These are phyloP conservation scores for Otocyon megalotis DNA, from an alignment of 2,113 vertebrate genomes.

Conservation along the genomic window DNA sequence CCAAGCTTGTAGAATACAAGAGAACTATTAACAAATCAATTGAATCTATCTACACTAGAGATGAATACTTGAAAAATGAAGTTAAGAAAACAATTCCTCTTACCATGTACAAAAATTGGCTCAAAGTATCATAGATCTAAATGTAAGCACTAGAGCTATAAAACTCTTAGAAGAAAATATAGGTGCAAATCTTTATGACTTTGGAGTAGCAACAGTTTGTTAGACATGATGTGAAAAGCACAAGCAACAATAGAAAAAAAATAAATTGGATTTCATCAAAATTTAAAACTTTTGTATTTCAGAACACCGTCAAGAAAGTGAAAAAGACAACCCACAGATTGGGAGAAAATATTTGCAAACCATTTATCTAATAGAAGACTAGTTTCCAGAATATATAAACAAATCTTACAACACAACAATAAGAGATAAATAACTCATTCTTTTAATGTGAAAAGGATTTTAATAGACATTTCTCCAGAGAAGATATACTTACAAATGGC, in stretches of 20 bases:
- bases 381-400: constrained; percentile 28
- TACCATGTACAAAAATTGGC: not conserved
- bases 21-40: not conserved
- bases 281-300: constrained; percentile 1
- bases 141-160: not conserved
- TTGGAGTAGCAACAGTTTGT: not conserved
- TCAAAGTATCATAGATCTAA: not conserved
- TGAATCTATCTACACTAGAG: not conserved
- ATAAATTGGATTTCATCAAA: not conserved
- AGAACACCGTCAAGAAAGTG: constrained; percentile 41
- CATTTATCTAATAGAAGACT: not conserved
- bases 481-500: constrained; percentile 37
- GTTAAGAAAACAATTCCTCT: constrained; percentile 14
- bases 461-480: constrained; percentile 27
- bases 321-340: not conserved
- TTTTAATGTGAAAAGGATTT: constrained; percentile 36
- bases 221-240: not conserved
- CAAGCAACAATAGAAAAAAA: constrained; percentile 5
- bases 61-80: not conserved
- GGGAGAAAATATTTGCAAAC: constrained; percentile 34
- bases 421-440: constrained; percentile 42
- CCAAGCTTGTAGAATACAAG: constrained; percentile 6
- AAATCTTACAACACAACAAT: constrained; percentile 3
- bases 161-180: constrained; percentile 19
- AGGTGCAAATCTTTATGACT: not conserved